Conservation (phyloP, 2,113 vertebrate genomes). For the Xiphophorus couchianus region DNA sequence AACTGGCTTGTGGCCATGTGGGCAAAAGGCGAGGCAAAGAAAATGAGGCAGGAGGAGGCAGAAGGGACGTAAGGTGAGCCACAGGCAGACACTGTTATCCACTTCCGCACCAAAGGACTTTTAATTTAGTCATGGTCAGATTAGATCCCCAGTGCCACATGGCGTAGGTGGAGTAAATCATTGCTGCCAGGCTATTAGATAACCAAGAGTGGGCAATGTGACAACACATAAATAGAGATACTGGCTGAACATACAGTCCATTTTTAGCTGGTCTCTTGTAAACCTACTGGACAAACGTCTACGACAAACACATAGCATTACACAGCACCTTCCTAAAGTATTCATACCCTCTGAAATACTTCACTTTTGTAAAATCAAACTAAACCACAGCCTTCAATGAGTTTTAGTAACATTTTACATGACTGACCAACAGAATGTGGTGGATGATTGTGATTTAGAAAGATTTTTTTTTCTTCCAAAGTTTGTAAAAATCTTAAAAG, state of each 20-base stretch:
- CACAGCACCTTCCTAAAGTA: too few species aligned
- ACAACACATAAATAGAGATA: slow-evolving; percentile 54
- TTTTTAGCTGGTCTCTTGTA: not conserved
- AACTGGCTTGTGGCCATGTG: slow-evolving; percentile 72
- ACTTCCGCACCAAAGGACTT: slow-evolving; percentile 77
- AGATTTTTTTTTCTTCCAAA: not conserved
- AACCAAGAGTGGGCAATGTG: slow-evolving; percentile 57
- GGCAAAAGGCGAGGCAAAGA: slow-evolving; percentile 55
- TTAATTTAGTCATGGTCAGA: slow-evolving; percentile 77
- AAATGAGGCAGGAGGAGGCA: slow-evolving; percentile 40
- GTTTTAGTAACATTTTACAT: not conserved
- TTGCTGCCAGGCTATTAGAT: slow-evolving; percentile 68
- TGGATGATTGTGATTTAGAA: not conserved
- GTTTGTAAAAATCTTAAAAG: not conserved
- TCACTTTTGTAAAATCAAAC: too few species aligned
- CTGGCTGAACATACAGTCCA: slow-evolving; percentile 6
- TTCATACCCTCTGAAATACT: too few species aligned
- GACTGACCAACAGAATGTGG: not conserved
- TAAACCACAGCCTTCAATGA: too few species aligned
- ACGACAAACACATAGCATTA: not conserved
- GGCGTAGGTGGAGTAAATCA: slow-evolving; percentile 55
- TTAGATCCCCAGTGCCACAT: slow-evolving; percentile 61
- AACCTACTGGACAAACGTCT: not conserved
- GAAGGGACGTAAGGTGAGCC: slow-evolving; percentile 55
- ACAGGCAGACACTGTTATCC: slow-evolving; percentile 60